phyloP scores from a whole-genome alignment of 2,113 vertebrate species.

The Synodontis membranacea region DNA sequence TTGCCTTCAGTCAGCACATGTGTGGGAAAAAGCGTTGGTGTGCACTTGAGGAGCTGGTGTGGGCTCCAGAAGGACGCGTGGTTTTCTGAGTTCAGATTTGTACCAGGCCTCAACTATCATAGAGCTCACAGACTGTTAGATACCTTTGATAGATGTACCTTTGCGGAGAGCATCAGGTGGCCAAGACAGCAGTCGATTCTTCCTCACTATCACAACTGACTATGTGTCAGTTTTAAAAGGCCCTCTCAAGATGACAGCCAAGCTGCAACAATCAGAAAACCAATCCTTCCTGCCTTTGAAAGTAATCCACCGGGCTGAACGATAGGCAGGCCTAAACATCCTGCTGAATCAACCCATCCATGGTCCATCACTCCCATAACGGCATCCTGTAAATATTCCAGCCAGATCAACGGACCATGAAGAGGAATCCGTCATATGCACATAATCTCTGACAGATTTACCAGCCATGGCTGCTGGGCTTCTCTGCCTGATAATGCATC shows the following conservation, averaged over 20 bases:
- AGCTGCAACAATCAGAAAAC: slow-evolving; percentile 32
- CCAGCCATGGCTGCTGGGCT: slow-evolving; percentile 55
- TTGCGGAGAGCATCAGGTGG: neutral
- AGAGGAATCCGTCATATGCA: slow-evolving; percentile 68
- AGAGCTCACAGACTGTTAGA: neutral
- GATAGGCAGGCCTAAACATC: slow-evolving; percentile 36
- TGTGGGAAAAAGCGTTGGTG: slow-evolving; percentile 42
- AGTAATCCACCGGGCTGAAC: slow-evolving; percentile 31
- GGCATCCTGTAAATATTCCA: slow-evolving; percentile 59
- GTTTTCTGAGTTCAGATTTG: neutral
- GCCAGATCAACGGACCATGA: slow-evolving; percentile 67
- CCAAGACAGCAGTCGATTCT: slow-evolving; percentile 16
- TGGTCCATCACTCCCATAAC: slow-evolving; percentile 48
- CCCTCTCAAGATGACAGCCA: slow-evolving; percentile 54
- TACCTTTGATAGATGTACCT: slow-evolving; percentile 18
- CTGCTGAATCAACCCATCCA: slow-evolving; percentile 34
- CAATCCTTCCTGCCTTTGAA: slow-evolving; percentile 19
- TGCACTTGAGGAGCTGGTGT: slow-evolving; percentile 8
- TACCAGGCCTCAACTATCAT: neutral
- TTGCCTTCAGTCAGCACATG: slow-evolving; percentile 48
- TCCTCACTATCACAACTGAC: neutral
- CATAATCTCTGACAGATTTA: slow-evolving; percentile 69
- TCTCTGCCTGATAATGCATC: slow-evolving; percentile 57
- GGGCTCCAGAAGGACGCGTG: slow-evolving; percentile 1
- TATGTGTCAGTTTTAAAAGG: slow-evolving; percentile 53